Evolutionary conservation across 2,797 vertebrate species (phyloP).

Genomic region (Megaceryle alcyon): DNA sequence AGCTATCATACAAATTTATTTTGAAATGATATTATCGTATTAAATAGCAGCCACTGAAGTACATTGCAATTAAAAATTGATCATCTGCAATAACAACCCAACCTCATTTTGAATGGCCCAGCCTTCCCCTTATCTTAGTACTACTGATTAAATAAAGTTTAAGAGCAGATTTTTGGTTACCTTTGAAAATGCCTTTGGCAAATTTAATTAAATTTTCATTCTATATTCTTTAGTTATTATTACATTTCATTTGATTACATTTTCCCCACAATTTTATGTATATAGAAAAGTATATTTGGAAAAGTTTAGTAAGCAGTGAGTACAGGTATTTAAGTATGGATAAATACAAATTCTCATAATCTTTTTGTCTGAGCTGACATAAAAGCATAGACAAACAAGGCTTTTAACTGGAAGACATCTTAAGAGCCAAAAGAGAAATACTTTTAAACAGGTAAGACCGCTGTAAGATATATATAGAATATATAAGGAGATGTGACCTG

Average conservation of each 20-base stretch:
- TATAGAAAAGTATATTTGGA: neutral
- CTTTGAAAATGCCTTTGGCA: neutral
- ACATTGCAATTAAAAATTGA: neutral
- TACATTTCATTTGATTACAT: neutral
- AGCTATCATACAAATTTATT: neutral
- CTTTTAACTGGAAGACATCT: neutral
- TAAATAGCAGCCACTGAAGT: neutral
- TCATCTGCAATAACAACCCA: neutral
- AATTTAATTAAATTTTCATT: neutral
- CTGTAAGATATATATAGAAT: neutral
- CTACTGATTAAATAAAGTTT: neutral
- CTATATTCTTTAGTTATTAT: neutral
- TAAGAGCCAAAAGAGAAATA: neutral
- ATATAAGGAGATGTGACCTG: neutral
- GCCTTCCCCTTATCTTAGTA: neutral
- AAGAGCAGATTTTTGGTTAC: neutral
- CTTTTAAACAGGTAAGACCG: neutral
- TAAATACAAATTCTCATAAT: neutral
- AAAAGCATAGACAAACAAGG: neutral
- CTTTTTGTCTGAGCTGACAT: neutral
- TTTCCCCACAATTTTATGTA: neutral
- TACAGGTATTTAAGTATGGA: neutral
- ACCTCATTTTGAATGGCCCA: neutral
- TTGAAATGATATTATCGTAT: neutral
- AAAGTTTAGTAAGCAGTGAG: neutral